Percentiles rank a stretch among this genome's conserved stretches.
These are phyloP conservation scores for Delphinus delphis DNA, from an alignment of 2,113 vertebrate genomes.

Conservation along the genomic window DNA sequence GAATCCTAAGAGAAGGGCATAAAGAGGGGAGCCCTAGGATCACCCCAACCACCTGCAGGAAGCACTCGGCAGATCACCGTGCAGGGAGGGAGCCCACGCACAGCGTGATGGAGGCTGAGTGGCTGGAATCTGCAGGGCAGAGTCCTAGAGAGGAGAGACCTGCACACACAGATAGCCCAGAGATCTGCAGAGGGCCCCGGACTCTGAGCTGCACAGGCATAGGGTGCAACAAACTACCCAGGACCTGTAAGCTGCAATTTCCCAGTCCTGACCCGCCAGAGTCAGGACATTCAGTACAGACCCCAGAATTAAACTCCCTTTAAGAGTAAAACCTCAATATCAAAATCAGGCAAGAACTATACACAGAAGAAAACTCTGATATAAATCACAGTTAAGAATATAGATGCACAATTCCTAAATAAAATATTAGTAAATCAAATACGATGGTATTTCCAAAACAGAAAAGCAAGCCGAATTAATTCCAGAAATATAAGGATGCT, in stretches of 20 bases:
- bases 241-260: neutral
- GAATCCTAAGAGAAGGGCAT: neutral
- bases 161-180: neutral
- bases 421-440: neutral
- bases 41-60: neutral
- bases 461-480: neutral
- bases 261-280: neutral
- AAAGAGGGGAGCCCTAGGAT: accelerated
- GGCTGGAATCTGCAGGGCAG: neutral
- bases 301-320: neutral
- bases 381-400: neutral
- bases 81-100: neutral
- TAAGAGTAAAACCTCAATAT: neutral
- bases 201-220: neutral
- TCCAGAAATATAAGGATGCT: neutral
- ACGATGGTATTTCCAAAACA: neutral
- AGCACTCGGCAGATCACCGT: accelerated
- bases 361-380: neutral
- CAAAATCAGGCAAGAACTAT: neutral
- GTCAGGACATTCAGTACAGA: neutral
- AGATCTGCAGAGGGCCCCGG: no score
- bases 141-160: neutral
- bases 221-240: neutral
- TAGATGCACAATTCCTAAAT: neutral
- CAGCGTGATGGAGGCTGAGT: neutral